Conservation (phyloP, 1,140 invertebrate species). For the Lepeophtheirus salmonis region DNA sequence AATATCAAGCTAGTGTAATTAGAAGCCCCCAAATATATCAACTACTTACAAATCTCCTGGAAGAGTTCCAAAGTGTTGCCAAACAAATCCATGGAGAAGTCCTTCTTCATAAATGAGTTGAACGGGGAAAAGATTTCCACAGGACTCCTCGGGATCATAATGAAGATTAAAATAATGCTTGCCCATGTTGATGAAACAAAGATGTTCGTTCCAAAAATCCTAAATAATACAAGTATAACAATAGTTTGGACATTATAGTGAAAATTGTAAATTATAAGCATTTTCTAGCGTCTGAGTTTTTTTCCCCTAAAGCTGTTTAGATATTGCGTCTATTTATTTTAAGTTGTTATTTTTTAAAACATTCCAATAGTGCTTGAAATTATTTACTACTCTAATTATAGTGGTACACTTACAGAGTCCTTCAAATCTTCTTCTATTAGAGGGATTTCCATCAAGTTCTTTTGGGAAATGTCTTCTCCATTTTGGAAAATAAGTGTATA, state of each 20-base stretch:
- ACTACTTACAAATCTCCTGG: constrained; percentile 1
- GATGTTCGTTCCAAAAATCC: constrained; percentile 10
- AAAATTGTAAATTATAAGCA: too few species aligned
- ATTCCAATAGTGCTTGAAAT: neutral
- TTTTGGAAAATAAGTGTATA: constrained; percentile 9
- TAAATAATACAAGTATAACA: neutral
- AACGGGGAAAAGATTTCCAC: neutral
- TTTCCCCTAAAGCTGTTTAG: too few species aligned
- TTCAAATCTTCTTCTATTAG: neutral
- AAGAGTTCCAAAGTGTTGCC: constrained; percentile 12
- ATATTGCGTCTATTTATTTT: too few species aligned
- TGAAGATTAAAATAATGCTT: constrained; percentile 16
- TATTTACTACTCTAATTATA: neutral
- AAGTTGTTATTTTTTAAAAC: too few species aligned
- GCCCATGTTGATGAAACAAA: constrained; percentile 14
- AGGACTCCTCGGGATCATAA: constrained; percentile 5
- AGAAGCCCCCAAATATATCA: too few species aligned
- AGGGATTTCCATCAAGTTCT: neutral
- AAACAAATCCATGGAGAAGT: constrained; percentile 12
- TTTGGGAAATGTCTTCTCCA: neutral
- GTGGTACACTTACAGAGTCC: neutral
- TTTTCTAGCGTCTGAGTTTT: too few species aligned
- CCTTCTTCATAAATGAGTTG: constrained; percentile 14
- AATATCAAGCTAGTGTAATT: too few species aligned
- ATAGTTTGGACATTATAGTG: too few species aligned